Percentiles rank a stretch among this genome's conserved stretches.
These are phyloP conservation scores for Forbesichthys agassizii DNA, from an alignment of 2,113 vertebrate species.

Conservation along the genomic window DNA sequence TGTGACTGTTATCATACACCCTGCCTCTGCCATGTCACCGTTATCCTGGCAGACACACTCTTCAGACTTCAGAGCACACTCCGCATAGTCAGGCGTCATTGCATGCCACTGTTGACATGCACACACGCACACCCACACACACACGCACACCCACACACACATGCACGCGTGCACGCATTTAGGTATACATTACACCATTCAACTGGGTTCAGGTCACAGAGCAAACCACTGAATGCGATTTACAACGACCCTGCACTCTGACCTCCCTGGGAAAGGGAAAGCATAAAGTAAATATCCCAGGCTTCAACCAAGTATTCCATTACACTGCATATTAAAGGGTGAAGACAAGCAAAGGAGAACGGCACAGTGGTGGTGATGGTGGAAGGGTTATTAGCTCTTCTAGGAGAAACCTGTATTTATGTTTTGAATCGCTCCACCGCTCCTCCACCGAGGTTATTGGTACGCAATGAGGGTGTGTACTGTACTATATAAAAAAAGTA, in stretches of 20 bases:
- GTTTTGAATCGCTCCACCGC: not conserved
- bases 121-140: constrained; percentile 22
- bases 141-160: constrained; percentile 12
- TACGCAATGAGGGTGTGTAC: not conserved
- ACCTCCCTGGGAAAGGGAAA: not conserved
- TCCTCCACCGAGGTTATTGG: not conserved
- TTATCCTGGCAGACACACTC: constrained; percentile 58
- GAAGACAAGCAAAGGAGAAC: not conserved
- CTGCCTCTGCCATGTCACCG: constrained; percentile 34
- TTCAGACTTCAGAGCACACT: constrained; percentile 58
- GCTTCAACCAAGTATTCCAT: not conserved
- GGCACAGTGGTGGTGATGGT: no score
- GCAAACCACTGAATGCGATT: not conserved
- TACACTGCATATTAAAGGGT: not conserved
- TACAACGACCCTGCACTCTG: not conserved
- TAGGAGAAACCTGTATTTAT: not conserved
- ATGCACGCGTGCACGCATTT: constrained; percentile 16
- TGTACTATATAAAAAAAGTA: not conserved
- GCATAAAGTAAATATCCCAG: not conserved
- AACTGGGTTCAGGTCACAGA: not conserved
- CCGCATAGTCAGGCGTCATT: constrained; percentile 32
- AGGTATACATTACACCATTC: no score
- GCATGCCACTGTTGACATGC: constrained; percentile 40
- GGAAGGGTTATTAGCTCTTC: not conserved
- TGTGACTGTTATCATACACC: constrained; percentile 39